phyloP scores from a whole-genome alignment of 2,888 invertebrate species.

The Leptinotarsa peninsularis region DNA sequence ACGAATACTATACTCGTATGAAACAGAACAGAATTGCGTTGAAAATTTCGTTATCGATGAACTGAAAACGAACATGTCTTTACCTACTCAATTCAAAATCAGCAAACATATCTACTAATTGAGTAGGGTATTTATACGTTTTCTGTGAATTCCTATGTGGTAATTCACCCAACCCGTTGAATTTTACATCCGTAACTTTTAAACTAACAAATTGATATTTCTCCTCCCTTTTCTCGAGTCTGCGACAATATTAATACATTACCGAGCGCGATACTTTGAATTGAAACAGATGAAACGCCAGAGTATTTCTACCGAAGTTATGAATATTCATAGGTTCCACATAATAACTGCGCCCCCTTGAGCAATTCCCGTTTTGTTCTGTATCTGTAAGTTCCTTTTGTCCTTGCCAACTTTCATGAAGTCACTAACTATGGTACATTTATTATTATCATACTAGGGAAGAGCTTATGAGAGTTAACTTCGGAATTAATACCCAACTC shows the following conservation, averaged over 20 bases:
- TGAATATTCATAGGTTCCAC: slow-evolving; percentile 47
- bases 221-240: slow-evolving; percentile 2
- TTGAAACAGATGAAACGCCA: slow-evolving; percentile 48
- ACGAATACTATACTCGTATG: too few relatives aligned
- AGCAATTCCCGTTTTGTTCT: slow-evolving; percentile 47
- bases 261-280: slow-evolving; percentile 35
- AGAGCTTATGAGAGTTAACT: slow-evolving; percentile 44
- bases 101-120: not conserved
- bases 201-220: slow-evolving; percentile 1
- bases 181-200: not conserved
- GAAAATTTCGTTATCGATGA: too few relatives aligned
- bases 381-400: slow-evolving; percentile 48
- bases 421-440: slow-evolving; percentile 48
- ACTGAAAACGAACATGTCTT: too few relatives aligned
- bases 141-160: not conserved
- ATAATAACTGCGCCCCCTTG: slow-evolving; percentile 44
- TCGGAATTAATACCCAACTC: slow-evolving; percentile 44
- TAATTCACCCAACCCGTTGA: slow-evolving; percentile 2
- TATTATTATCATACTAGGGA: slow-evolving; percentile 47
- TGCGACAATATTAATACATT: slow-evolving; percentile 19
- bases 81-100: not conserved
- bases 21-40: too few relatives aligned
- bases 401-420: slow-evolving; percentile 41
- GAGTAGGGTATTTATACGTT: not conserved
- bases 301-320: slow-evolving; percentile 45